phyloP scores from a whole-genome alignment of 2,113 vertebrate species.

The Rhinichthys klamathensis region DNA sequence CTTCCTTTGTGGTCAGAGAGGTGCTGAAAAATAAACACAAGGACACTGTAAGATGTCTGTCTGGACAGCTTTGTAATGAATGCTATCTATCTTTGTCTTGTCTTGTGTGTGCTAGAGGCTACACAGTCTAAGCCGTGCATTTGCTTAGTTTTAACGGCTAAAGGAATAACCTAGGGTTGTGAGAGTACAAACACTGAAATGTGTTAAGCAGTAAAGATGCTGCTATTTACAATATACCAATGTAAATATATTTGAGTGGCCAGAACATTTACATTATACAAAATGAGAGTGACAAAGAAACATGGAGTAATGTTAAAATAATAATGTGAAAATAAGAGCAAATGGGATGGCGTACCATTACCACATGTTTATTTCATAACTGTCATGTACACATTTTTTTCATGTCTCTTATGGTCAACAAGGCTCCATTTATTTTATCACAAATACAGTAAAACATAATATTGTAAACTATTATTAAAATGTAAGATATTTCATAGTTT shows the following conservation, averaged over 20 bases:
- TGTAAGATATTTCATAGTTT: too few species aligned
- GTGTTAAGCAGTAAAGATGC: not conserved
- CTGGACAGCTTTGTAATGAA: conserved; percentile 7
- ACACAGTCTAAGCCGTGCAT: not conserved
- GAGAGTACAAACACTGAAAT: not conserved
- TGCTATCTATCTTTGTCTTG: not conserved
- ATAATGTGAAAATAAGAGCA: not conserved
- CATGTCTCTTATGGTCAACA: too few species aligned
- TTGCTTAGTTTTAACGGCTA: not conserved
- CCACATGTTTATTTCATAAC: too few species aligned
- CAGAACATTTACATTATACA: not conserved
- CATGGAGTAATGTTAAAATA: not conserved
- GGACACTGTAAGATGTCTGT: not conserved
- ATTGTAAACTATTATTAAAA: too few species aligned
- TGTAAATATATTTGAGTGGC: not conserved
- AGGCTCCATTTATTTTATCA: too few species aligned
- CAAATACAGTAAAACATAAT: too few species aligned
- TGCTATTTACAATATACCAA: not conserved
- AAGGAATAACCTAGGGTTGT: not conserved
- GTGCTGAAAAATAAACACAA: not conserved
- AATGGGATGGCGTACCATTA: not conserved
- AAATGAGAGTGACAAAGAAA: not conserved
- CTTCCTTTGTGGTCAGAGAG: not conserved
- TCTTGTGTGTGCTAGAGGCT: not conserved
- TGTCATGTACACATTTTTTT: too few species aligned